Evolutionary conservation across 2,113 vertebrate genomes (phyloP).

Genomic region (Chamaetylas fuelleborni): DNA sequence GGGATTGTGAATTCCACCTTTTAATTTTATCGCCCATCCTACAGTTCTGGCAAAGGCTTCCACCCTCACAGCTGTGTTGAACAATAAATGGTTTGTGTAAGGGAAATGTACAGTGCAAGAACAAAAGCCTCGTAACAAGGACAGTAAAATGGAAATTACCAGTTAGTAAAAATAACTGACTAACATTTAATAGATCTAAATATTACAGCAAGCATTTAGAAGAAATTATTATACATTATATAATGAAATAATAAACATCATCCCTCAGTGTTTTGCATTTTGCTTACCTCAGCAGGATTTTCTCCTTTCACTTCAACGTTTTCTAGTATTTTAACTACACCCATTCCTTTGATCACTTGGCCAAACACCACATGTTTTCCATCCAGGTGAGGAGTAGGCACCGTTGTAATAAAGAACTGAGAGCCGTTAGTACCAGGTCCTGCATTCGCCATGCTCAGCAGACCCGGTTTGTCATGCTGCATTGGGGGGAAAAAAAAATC

Average conservation of each 20-base stretch:
- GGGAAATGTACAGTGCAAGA: background rate
- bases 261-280: background rate
- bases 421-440: slow-evolving; percentile 93
- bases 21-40: background rate
- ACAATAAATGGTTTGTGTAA: background rate
- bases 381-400: slow-evolving; percentile 90
- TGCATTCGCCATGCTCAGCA: slow-evolving; percentile 97
- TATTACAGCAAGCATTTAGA: background rate
- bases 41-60: background rate
- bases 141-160: background rate
- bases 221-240: background rate
- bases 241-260: background rate
- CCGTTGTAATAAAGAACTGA: slow-evolving; percentile 95
- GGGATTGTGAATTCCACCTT: background rate
- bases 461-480: slow-evolving; percentile 88
- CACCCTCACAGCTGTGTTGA: background rate
- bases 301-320: slow-evolving; percentile 84
- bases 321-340: slow-evolving; percentile 88
- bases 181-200: background rate
- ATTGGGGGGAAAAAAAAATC: background rate
- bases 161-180: background rate
- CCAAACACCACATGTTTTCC: slow-evolving; percentile 95
- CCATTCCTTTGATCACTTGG: slow-evolving; percentile 90
- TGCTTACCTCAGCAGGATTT: slow-evolving; percentile 81
- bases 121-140: background rate